Percentiles rank a stretch among this genome's conserved stretches.
Conservation (phyloP, 2,888 invertebrate genomes). For the Tenthredo livida region DNA sequence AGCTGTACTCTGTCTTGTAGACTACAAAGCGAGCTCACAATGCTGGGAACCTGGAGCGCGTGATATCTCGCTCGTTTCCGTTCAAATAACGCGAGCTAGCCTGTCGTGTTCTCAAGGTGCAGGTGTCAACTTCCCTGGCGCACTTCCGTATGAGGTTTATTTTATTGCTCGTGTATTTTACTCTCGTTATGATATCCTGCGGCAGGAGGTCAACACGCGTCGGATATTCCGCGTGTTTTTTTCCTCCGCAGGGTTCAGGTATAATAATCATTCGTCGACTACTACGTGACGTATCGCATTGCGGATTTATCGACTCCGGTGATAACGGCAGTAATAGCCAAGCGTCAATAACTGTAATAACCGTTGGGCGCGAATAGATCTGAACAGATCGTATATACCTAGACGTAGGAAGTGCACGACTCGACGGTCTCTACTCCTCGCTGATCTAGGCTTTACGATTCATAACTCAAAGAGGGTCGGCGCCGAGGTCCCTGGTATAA, state of each 20-base stretch:
- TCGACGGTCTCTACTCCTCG: conserved; percentile 57
- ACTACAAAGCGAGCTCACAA: conserved; percentile 73
- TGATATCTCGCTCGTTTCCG: conserved; percentile 73
- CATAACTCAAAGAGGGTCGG: conserved; percentile 72
- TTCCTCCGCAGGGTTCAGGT: neutral
- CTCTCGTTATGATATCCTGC: neutral
- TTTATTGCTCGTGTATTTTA: conserved; percentile 60
- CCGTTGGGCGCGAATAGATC: conserved; percentile 7
- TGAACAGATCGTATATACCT: neutral
- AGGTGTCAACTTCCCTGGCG: conserved; percentile 63
- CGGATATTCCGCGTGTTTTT: neutral
- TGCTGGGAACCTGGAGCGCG: conserved; percentile 70
- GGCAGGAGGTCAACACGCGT: neutral
- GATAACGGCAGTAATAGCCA: conserved; percentile 46
- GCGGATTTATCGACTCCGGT: conserved; percentile 19
- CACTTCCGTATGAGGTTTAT: conserved; percentile 64
- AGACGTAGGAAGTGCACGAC: neutral
- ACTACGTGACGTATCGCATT: conserved; percentile 26
- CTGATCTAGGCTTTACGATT: conserved; percentile 77
- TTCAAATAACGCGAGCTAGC: conserved; percentile 68
- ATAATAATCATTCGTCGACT: neutral
- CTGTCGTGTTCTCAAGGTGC: conserved; percentile 43
- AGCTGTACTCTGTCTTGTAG: conserved; percentile 56
- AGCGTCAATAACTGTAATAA: conserved; percentile 44
- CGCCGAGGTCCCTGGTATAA: conserved; percentile 70